A percentile compares a stretch with the other conserved stretches of the same genome.
These are phyloP conservation scores for Cantharis rustica DNA, from an alignment of 2,888 invertebrate species.

Conservation along the genomic window DNA sequence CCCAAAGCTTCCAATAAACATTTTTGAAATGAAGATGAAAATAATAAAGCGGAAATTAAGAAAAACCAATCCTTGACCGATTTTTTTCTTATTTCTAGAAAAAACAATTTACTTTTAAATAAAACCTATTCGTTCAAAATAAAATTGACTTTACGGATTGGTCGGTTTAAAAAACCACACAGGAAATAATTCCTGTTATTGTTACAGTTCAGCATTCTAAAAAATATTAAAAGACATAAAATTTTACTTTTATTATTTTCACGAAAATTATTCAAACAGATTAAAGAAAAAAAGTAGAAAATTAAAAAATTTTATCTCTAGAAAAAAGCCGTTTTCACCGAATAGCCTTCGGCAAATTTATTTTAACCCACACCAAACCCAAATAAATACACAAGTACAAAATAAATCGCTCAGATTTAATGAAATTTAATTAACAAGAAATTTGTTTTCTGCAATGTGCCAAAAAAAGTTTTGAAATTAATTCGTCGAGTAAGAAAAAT, in stretches of 20 bases:
- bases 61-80: not conserved
- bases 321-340: too few relatives aligned
- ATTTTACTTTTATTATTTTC: not conserved
- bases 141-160: not conserved
- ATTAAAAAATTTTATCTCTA: too few relatives aligned
- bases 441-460: not conserved
- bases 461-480: not conserved
- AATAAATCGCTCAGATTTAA: not conserved
- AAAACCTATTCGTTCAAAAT: not conserved
- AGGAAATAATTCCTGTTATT: not conserved
- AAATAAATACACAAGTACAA: too few relatives aligned
- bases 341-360: too few relatives aligned
- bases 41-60: not conserved
- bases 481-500: not conserved
- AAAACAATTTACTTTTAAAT: not conserved
- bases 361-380: too few relatives aligned
- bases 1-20: not conserved
- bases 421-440: not conserved
- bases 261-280: not conserved
- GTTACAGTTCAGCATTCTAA: not conserved
- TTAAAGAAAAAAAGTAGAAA: too few relatives aligned
- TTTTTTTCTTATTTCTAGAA: not conserved
- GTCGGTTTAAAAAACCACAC: not conserved
- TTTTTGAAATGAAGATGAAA: not conserved
- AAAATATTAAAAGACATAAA: not conserved